Conservation (phyloP, 2,888 invertebrate genomes). For the Drosophila hamatofila region DNA sequence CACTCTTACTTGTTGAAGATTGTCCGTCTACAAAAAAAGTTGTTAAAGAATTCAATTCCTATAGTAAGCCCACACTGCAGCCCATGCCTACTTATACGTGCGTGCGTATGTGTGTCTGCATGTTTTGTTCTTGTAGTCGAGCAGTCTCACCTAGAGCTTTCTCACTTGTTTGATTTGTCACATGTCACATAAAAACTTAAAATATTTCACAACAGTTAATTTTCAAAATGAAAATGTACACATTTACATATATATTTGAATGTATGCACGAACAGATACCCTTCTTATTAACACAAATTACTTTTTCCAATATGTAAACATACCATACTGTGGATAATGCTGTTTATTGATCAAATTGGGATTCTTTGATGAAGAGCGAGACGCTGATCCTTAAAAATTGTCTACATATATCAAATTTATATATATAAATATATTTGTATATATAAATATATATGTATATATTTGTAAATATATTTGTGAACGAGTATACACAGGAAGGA, state of each 20-base stretch:
- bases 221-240: too few species aligned
- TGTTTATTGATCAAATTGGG: background rate
- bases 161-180: too few species aligned
- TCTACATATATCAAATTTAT: background rate
- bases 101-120: too few species aligned
- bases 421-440: background rate
- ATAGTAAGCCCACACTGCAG: too few species aligned
- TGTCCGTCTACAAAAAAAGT: too few species aligned
- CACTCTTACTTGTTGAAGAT: too few species aligned
- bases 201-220: background rate
- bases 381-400: slow-evolving; percentile 6
- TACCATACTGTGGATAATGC: slow-evolving; percentile 41
- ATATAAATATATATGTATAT: background rate
- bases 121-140: too few species aligned
- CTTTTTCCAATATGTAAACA: slow-evolving; percentile 34
- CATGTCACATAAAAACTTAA: background rate
- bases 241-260: background rate
- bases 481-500: slow-evolving; percentile 48
- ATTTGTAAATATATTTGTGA: slow-evolving; percentile 8
- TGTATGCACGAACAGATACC: background rate
- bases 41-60: too few species aligned
- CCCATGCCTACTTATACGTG: too few species aligned
- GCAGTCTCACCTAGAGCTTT: too few species aligned
- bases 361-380: background rate
- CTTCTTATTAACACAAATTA: background rate